Evolutionary conservation across 2,113 vertebrate genomes (phyloP), one percentile per base, ranked within the genome.

Genomic region (Vulpes ferrilata): DNA sequence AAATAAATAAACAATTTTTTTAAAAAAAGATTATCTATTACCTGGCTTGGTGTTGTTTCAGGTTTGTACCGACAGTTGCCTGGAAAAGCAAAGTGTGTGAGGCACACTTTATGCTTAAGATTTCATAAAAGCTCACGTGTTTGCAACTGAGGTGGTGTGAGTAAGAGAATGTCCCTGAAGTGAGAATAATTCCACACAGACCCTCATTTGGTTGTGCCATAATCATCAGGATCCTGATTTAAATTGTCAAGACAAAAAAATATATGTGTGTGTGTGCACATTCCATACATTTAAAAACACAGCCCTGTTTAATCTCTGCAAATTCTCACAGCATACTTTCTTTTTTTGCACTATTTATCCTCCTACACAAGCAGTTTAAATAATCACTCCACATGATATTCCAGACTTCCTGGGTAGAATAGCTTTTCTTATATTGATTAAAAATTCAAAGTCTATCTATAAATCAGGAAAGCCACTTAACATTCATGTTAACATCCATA

Each of bases 381-480:
- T 74, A 85, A 96, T 82, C 17, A 10, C 69, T 69, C 67, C 67
- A 7, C 12, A 25, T 25, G 60, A 82, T 94, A 79, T 87, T 97
- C 71, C 35, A 32, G 32, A 57, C 25, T 92, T 73, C 82, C 93
- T 96, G 57, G 71, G 67, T 83, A 92, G 93, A 96, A 95, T 67
- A 86, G 88, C 59, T 57, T 74, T 93, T 59, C 59, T 87, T 22
- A 92, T 93, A 73, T 43, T 89, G 89, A 96, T 88, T 97, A 94
- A 22, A 11, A 93, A 90, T 90, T 62, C 96, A 96, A 80, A 90
- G 5, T 20, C 53, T 82, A 83, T 88, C 60, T 93, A 78, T 53
- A 95, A 74, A 60, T 81, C 69, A 81, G 11, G n/a, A 94, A 93
- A 96, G 43, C 22, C 62, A 0, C 25, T 95, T 96, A 93, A 78